These are phyloP conservation scores for Nerophis ophidion DNA, from an alignment of 2,113 vertebrate genomes.

Conservation along the genomic window DNA sequence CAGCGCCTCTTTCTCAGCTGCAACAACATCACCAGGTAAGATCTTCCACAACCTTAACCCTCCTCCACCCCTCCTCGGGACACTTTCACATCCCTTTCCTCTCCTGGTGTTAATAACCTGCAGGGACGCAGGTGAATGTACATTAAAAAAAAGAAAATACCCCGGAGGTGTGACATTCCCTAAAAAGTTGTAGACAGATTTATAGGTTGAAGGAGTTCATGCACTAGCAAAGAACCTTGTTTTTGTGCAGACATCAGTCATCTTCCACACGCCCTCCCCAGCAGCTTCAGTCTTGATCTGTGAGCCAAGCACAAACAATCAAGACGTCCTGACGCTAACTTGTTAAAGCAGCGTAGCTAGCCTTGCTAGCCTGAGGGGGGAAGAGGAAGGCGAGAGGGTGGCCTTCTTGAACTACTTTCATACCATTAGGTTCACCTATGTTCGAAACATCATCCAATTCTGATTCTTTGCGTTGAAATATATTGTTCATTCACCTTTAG, in stretches of 20 bases:
- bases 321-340: slow-evolving; percentile 3
- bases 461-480: too few species aligned
- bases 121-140: too few species aligned
- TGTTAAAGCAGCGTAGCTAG: background rate
- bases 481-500: too few species aligned
- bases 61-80: slow-evolving; percentile 41
- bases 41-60: slow-evolving; percentile 48
- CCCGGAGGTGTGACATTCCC: background rate
- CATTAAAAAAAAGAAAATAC: too few species aligned
- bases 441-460: too few species aligned
- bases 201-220: too few species aligned
- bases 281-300: background rate
- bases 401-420: background rate
- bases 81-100: slow-evolving; percentile 29
- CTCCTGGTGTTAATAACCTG: too few species aligned
- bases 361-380: background rate
- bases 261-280: background rate
- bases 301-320: too few species aligned
- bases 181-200: background rate
- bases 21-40: slow-evolving; percentile 97
- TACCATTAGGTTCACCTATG: too few species aligned
- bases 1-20: slow-evolving; percentile 95
- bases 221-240: too few species aligned
- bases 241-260: background rate
- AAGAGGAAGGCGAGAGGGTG: background rate